Base-by-base conservation (phyloP, 1,140 invertebrate genomes). In the Schmidtea mediterranea region DNA sequence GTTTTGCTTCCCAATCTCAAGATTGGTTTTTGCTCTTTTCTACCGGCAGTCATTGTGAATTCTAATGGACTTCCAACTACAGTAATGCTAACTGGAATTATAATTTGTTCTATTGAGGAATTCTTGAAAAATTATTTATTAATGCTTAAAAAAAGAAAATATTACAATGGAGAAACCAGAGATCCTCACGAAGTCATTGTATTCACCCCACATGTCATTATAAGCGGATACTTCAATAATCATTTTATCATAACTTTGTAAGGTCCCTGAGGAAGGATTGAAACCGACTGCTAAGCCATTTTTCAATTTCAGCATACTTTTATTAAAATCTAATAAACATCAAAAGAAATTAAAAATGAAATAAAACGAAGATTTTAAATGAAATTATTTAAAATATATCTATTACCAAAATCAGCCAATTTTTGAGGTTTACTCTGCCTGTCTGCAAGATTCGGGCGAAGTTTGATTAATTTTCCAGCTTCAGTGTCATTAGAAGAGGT, bases 141-240 rank as follows among this genome's bases (percentile, higher is more conserved):
- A 37, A 43, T 46, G 15, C 12, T 36, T 39, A n/a, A 21, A n/a
- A 13, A 6, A 15, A 37, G 15, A 18, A 18, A 48, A 13, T 48
- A n/a, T n/a, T n/a, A 19, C 18, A 3, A 9, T 2, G 8, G 12
- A 41, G 15, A 46, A n/a, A 19, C 16, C 53, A 47, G 19, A 62
- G 56, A 53, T 56, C 54, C 55, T 52, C 9, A 61, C 12, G 24
- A 53, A 53, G 49, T 65, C 62, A 2, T 48, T 48, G 48, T 65
- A 65, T 13, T 46, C 47, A n/a, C 62, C 62, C 62, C 62, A 65
- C 57, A 62, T 63, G 49, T 65, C 57, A 52, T 51, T 56, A 48
- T 49, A 61, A 0, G 55, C 57, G 16, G 56, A 57, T 10, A 65
- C 47, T 37, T 62, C 60, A 36, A 62, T 55, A 1, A 55, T 49